A percentile compares a stretch with the other conserved stretches of the same genome.
Conservation (phyloP, 2,888 invertebrate species). For the Tineola bisselliella region DNA sequence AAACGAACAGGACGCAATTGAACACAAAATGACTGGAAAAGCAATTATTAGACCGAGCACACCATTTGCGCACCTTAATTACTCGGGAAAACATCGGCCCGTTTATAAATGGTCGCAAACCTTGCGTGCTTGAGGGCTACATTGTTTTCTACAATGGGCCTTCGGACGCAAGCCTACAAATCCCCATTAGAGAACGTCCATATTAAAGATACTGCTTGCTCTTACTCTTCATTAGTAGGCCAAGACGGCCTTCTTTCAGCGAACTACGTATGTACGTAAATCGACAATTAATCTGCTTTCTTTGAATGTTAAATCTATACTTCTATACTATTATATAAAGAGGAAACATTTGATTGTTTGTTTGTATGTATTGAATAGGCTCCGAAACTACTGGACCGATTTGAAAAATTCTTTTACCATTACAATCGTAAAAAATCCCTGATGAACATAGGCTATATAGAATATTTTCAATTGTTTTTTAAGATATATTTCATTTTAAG, state of each 20-base stretch:
- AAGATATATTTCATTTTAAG: too few species aligned
- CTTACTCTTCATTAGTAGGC: background rate
- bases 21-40: background rate
- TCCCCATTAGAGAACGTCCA: constrained; percentile 1
- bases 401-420: too few species aligned
- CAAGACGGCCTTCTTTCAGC: background rate
- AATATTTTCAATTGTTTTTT: too few species aligned
- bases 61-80: background rate
- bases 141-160: background rate
- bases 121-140: background rate
- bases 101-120: constrained; percentile 1
- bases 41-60: background rate
- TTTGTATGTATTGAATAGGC: too few species aligned
- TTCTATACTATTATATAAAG: background rate
- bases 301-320: background rate
- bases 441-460: too few species aligned
- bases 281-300: background rate
- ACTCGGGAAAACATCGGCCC: background rate
- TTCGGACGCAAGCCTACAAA: background rate
- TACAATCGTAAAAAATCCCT: too few species aligned
- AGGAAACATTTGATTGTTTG: too few species aligned
- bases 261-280: background rate
- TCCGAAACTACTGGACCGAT: too few species aligned
- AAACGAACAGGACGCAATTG: background rate
- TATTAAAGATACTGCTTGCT: background rate